Percentiles rank a stretch among this genome's conserved stretches.
These are phyloP conservation scores for Athene cunicularia DNA, from an alignment of 2,113 vertebrate species.

Conservation along the genomic window DNA sequence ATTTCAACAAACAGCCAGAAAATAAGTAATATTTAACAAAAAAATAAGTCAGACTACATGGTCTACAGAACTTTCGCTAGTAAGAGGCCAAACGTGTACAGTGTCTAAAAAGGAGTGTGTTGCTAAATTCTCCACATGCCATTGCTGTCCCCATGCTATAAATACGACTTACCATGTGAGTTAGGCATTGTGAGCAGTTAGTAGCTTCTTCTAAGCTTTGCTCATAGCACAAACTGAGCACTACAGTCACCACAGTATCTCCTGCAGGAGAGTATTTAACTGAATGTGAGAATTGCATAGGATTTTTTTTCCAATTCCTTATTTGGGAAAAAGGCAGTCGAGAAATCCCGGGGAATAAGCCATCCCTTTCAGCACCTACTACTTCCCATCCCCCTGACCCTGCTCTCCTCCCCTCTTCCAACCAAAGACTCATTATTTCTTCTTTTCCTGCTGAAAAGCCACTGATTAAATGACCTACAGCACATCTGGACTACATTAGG, in stretches of 20 bases:
- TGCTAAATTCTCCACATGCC: conserved; percentile 58
- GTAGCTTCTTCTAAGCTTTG: not conserved
- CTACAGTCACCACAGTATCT: not conserved
- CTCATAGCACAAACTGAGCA: not conserved
- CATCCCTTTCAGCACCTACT: not conserved
- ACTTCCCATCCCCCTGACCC: not conserved
- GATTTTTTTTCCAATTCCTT: not conserved
- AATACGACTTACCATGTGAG: conserved; percentile 28
- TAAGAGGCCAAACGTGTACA: not conserved
- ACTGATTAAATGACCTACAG: not conserved
- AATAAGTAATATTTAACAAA: not conserved
- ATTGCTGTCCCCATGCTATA: conserved; percentile 36
- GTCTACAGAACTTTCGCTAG: not conserved
- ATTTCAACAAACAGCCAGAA: not conserved
- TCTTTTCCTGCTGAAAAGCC: conserved; percentile 23
- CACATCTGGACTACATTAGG: conserved; percentile 73
- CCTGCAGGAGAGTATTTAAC: not conserved
- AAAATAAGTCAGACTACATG: not conserved
- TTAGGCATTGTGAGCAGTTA: not conserved
- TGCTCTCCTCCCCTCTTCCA: not conserved
- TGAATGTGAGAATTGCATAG: not conserved
- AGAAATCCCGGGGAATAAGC: not conserved
- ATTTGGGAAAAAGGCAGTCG: not conserved
- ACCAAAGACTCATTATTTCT: not conserved
- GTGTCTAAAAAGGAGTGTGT: conserved; percentile 23